phyloP scores from a whole-genome alignment of 2,797 vertebrate species.

The Leptatherina wallacei region DNA sequence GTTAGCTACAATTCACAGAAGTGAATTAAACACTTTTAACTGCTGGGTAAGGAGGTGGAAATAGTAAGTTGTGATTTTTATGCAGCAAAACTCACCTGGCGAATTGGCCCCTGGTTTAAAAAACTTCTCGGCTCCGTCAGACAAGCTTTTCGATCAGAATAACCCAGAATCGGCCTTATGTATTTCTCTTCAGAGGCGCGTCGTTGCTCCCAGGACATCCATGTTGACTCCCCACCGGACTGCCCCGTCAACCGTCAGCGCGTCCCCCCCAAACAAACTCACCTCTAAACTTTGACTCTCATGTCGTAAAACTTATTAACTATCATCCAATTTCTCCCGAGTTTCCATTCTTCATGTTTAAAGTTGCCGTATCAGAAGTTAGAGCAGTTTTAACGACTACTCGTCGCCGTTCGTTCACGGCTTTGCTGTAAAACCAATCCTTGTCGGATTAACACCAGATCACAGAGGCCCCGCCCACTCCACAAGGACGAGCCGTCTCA shows the following conservation, averaged over 20 bases:
- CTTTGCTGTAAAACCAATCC: slow-evolving; percentile 39
- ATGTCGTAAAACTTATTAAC: neutral
- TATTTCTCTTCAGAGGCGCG: slow-evolving; percentile 67
- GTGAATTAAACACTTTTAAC: slow-evolving; percentile 6
- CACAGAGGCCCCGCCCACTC: slow-evolving; percentile 46
- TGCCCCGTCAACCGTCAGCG: slow-evolving; percentile 40
- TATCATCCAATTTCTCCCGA: too few species aligned
- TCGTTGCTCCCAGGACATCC: slow-evolving; percentile 73
- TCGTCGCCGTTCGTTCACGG: slow-evolving; percentile 9
- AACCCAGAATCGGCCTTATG: slow-evolving; percentile 66
- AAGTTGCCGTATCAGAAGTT: slow-evolving; percentile 18
- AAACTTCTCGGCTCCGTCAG: slow-evolving; percentile 10
- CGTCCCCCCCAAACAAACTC: slow-evolving; percentile 31
- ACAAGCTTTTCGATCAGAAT: slow-evolving; percentile 12
- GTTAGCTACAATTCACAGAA: neutral
- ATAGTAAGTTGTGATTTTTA: neutral
- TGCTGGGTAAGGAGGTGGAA: neutral
- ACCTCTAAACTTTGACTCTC: slow-evolving; percentile 42
- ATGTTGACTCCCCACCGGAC: slow-evolving; percentile 67
- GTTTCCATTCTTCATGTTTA: neutral
- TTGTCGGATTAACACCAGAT: slow-evolving; percentile 62
- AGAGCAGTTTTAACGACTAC: neutral
- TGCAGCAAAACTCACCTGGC: slow-evolving; percentile 40
- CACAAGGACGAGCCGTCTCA: neutral
- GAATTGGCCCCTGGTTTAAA: slow-evolving; percentile 5